A percentile compares a stretch with the other conserved stretches of the same genome.
Conservation (phyloP, 2,797 vertebrate genomes). For the Erethizon dorsatum region DNA sequence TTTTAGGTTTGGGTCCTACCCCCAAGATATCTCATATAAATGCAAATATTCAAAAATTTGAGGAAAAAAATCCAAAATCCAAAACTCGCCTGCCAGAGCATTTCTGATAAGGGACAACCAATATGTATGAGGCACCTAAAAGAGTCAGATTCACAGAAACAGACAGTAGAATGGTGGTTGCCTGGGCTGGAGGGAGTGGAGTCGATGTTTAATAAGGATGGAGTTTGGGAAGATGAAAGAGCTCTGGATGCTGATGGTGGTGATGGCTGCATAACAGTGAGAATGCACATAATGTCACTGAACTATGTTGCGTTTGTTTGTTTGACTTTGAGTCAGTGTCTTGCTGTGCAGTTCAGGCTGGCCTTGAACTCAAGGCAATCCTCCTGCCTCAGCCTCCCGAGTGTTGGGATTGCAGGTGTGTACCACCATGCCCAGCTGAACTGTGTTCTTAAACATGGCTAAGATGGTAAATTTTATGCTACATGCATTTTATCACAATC, state of each 20-base stretch:
- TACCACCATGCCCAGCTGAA: not conserved
- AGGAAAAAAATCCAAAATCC: not conserved
- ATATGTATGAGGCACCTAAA: not conserved
- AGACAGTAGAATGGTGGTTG: not conserved
- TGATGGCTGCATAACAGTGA: not conserved
- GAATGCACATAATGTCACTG: not conserved
- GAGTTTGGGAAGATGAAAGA: not conserved
- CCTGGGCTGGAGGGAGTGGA: rapidly evolving
- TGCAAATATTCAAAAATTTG: not conserved
- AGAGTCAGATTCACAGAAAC: not conserved
- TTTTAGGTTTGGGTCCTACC: not conserved
- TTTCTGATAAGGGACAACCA: not conserved
- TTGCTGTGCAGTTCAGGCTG: not conserved
- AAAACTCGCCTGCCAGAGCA: not conserved
- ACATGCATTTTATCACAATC: not conserved
- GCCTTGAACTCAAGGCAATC: not conserved
- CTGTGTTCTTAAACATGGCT: not conserved
- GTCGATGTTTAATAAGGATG: not conserved
- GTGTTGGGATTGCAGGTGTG: not conserved
- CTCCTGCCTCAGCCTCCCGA: not conserved
- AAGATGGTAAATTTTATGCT: not conserved
- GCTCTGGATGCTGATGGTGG: not conserved
- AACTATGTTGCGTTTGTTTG: not conserved
- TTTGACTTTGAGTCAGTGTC: not conserved
- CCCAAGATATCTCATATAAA: not conserved